A percentile compares a stretch with the other conserved stretches of the same genome.
phyloP scores from a whole-genome alignment of 2,888 invertebrate genomes.

The Phengaris arion region DNA sequence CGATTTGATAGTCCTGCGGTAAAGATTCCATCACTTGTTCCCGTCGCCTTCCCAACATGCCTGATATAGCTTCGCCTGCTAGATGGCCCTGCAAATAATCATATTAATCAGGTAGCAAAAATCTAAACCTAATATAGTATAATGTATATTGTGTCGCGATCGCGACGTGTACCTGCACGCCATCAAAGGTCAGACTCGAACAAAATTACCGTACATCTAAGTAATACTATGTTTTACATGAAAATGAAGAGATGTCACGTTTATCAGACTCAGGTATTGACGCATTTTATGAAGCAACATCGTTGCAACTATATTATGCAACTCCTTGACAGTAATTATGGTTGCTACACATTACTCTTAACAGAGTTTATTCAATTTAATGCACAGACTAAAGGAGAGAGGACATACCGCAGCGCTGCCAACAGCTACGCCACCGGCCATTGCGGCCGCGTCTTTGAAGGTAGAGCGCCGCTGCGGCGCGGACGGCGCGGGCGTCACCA shows the following conservation, averaged over 20 bases:
- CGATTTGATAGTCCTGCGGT: constrained; percentile 58
- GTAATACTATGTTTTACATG: too few relatives aligned
- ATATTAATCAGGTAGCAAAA: background rate
- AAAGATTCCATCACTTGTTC: constrained; percentile 56
- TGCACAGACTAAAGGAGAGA: background rate
- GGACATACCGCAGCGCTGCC: constrained; percentile 91
- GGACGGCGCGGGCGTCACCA: constrained; percentile 63
- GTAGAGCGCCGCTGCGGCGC: constrained; percentile 86
- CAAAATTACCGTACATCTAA: too few relatives aligned
- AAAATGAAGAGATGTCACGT: background rate
- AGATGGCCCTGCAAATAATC: constrained; percentile 85
- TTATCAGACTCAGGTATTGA: too few relatives aligned
- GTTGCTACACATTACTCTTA: too few relatives aligned
- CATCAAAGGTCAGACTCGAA: too few relatives aligned
- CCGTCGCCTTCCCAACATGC: constrained; percentile 58
- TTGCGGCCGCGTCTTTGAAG: constrained; percentile 97
- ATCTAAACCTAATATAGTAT: background rate
- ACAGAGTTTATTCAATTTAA: background rate
- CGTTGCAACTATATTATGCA: too few relatives aligned
- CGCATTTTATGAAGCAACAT: too few relatives aligned
- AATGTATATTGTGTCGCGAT: background rate
- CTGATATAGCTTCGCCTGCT: constrained; percentile 90
- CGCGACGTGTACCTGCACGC: too few relatives aligned
- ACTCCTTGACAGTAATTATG: too few relatives aligned
- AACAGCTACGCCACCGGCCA: constrained; percentile 98